A percentile compares a stretch with the other conserved stretches of the same genome.
phyloP scores from a whole-genome alignment of 1,140 invertebrate species.

The Drosophila kanapiae region DNA sequence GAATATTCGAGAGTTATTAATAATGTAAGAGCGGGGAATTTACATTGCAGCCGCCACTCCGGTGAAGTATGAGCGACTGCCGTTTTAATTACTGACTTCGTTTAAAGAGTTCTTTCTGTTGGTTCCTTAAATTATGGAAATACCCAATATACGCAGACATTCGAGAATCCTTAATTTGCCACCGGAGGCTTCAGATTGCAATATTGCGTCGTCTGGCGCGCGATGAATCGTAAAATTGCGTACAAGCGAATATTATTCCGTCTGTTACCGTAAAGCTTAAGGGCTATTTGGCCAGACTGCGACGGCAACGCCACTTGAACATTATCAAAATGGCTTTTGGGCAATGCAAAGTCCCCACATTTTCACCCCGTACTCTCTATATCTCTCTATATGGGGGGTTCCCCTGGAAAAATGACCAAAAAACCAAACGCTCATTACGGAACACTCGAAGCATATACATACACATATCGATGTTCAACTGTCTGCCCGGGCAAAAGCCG shows the following conservation, averaged over 20 bases:
- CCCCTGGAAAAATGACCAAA: conserved; percentile 4
- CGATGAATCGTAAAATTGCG: conserved; percentile 61
- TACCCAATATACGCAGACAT: background rate
- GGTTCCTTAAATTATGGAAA: conserved; percentile 11
- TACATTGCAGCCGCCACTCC: conserved; percentile 25
- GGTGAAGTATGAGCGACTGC: conserved; percentile 8
- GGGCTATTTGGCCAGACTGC: conserved; percentile 44
- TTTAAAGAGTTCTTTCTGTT: conserved; percentile 19
- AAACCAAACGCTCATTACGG: conserved; percentile 16
- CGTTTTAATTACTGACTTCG: conserved; percentile 33
- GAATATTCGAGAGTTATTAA: conserved; percentile 68
- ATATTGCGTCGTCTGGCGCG: conserved; percentile 39
- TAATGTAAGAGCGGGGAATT: conserved; percentile 34
- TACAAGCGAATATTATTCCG: conserved; percentile 16
- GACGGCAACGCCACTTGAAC: conserved; percentile 20
- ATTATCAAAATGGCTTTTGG: conserved; percentile 8
- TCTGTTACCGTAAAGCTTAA: conserved; percentile 14
- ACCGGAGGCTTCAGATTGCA: conserved; percentile 4
- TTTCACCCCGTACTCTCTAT: background rate
- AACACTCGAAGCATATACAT: background rate
- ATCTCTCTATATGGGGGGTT: background rate
- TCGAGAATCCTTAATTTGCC: conserved; percentile 21
- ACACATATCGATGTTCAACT: conserved; percentile 1
- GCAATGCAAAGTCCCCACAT: background rate
- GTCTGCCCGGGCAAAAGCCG: conserved; percentile 10